Evolutionary conservation across 2,113 vertebrate genomes (phyloP).

Genomic region (Dolichotis patagonum): DNA sequence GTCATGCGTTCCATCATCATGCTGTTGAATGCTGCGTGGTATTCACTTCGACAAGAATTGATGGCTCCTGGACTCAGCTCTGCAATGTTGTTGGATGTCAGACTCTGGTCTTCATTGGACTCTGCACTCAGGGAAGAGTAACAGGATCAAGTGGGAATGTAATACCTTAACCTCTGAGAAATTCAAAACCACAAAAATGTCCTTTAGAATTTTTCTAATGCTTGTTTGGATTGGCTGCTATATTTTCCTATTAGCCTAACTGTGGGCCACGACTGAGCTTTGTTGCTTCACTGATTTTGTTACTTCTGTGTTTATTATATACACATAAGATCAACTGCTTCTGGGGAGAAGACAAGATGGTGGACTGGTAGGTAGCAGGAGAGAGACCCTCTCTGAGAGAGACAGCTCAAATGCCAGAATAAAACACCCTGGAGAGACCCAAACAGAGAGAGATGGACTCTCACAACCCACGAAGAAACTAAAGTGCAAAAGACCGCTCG

Average conservation of each 20-base stretch:
- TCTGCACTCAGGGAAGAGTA: conserved; percentile 84
- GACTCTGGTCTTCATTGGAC: conserved; percentile 89
- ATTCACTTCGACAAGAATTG: conserved; percentile 92
- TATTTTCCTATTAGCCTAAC: background rate
- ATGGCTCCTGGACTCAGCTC: conserved; percentile 97
- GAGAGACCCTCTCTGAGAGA: no score
- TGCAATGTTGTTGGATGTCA: conserved; percentile 91
- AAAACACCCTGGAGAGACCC: no score
- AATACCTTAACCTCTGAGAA: background rate
- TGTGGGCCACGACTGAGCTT: background rate
- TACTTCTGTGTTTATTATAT: background rate
- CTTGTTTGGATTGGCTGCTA: background rate
- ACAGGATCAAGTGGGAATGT: fast-evolving
- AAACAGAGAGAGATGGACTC: no score
- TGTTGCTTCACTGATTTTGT: background rate
- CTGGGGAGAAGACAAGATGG: no score
- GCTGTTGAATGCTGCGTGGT: conserved; percentile 96
- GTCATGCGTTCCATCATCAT: conserved; percentile 99
- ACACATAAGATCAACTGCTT: background rate
- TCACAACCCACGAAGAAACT: no score
- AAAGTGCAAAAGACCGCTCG: no score
- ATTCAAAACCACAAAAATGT: background rate
- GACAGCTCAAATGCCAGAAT: no score
- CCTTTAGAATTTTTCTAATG: background rate
- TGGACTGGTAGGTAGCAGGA: no score